Conservation (phyloP, 2,888 invertebrate genomes). For the Drosophila rubida region DNA sequence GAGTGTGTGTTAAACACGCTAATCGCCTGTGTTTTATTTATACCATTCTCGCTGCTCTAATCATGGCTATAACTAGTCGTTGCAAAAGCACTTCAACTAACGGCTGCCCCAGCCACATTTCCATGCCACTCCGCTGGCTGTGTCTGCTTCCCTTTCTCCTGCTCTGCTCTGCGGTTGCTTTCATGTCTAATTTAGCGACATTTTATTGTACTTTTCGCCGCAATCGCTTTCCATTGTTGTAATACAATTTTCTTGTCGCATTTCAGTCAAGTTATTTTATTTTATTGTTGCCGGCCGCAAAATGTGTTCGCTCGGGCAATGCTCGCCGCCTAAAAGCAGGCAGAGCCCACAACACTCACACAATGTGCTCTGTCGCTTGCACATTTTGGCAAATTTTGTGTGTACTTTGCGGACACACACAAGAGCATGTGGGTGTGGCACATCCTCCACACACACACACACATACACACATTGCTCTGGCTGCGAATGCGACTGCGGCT, state of each 20-base stretch:
- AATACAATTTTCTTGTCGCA: constrained; percentile 81
- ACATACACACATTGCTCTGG: constrained; percentile 69
- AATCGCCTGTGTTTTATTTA: not conserved
- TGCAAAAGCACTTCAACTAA: constrained; percentile 25
- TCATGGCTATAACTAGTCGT: constrained; percentile 5
- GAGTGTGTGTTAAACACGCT: constrained; percentile 5
- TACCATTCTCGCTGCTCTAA: not conserved
- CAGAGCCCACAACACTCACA: constrained; percentile 6
- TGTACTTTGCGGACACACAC: constrained; percentile 62
- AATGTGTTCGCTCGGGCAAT: constrained; percentile 54
- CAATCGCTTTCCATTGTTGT: constrained; percentile 81
- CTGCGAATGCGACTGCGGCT: constrained; percentile 61
- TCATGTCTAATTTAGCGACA: constrained; percentile 84
- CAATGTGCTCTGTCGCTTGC: constrained; percentile 71
- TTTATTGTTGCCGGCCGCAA: constrained; percentile 69
- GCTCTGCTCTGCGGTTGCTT: constrained; percentile 77
- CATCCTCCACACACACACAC: constrained; percentile 20
- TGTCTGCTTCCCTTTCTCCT: constrained; percentile 13
- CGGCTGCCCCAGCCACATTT: constrained; percentile 30
- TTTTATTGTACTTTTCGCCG: constrained; percentile 81
- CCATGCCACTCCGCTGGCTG: constrained; percentile 27
- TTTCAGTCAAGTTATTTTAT: constrained; percentile 79
- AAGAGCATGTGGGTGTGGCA: constrained; percentile 41
- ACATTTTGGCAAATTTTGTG: constrained; percentile 74
- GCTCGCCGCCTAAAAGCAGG: constrained; percentile 40